Evolutionary conservation across 1,140 invertebrate genomes (phyloP), one percentile per base, ranked within the genome.

Genomic region (Hesperophylax magnus): DNA sequence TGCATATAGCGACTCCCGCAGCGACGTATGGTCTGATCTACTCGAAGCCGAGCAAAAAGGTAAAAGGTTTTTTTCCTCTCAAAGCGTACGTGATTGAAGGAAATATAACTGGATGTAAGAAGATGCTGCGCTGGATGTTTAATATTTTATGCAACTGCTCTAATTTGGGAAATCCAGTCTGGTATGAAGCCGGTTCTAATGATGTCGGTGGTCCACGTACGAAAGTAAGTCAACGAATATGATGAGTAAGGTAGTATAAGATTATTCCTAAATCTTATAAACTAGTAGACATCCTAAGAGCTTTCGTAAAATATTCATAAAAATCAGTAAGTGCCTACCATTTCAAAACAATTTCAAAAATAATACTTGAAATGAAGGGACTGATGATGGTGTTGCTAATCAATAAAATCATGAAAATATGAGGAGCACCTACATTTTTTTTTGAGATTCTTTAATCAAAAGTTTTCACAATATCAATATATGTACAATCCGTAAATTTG

Each of bases 11-110:
- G n/a, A n/a, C n/a, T n/a, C n/a, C n/a, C 58, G 78, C 67, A 69
- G 54, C 78, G 77, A 78, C 77, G 77, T 78, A 78, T 53, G 69
- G 77, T 78, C 56, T 67, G 69, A 72, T 72, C 69, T 53, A 24
- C 69, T 53, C 69, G 18, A 24, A 54, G 69, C 53, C 24, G 47
- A 54, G n/a, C 47, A 15, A 72, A 54, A 72, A 72, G 69, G 47
- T 72, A 72, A 72, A 56, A 56, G 47, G 11, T 22, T 47, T 47
- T 31, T 47, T 47, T 47, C 39, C 11, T 47, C 39, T 47, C 0
- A 14, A 47, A 47, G 27, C 18, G 39, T 54, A 52, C 27, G 56
- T 58, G 58, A 61, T 61, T 22, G 58, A 22, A 22, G 58, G 58
- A 24, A 24, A 61, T 61, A 8, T 61, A 22, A 22, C 9, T 61